phyloP scores from a whole-genome alignment of 1,140 invertebrate genomes.

The Macrocentrus cingulum region DNA sequence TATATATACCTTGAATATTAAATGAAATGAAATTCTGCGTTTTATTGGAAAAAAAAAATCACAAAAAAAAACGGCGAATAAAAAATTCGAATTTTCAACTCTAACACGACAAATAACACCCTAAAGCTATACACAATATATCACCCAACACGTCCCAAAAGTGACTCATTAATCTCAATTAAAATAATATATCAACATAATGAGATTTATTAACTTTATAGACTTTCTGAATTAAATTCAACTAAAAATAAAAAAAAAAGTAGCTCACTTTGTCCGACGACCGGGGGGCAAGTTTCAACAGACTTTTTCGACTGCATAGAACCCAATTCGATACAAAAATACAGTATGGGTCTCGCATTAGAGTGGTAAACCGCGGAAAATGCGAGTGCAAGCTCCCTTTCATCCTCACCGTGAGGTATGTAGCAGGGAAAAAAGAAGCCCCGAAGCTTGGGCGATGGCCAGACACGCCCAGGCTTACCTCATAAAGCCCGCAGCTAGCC shows the following conservation, averaged over 20 bases:
- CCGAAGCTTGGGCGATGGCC: conserved; percentile 38
- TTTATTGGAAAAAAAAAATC: too few species aligned
- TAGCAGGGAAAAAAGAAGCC: conserved; percentile 27
- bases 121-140: too few species aligned
- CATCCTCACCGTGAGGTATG: conserved; percentile 9
- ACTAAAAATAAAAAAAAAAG: too few species aligned
- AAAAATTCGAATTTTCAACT: too few species aligned
- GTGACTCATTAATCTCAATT: conserved; percentile 41
- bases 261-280: too few species aligned
- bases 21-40: neutral
- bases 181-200: conserved; percentile 47
- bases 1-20: neutral
- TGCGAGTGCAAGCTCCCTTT: conserved; percentile 16
- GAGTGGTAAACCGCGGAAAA: conserved; percentile 25
- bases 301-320: conserved; percentile 5
- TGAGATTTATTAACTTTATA: conserved; percentile 40
- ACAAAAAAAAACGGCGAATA: neutral
- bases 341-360: neutral
- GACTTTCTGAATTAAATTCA: too few species aligned
- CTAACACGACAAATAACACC: too few species aligned
- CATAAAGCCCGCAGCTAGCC: conserved; percentile 41
- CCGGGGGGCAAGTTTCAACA: neutral
- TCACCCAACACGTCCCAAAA: conserved; percentile 13
- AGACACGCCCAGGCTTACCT: conserved; percentile 41
- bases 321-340: conserved; percentile 5